Evolutionary conservation across 2,888 invertebrate genomes (phyloP).

Genomic region (Stomorhina lunata): DNA sequence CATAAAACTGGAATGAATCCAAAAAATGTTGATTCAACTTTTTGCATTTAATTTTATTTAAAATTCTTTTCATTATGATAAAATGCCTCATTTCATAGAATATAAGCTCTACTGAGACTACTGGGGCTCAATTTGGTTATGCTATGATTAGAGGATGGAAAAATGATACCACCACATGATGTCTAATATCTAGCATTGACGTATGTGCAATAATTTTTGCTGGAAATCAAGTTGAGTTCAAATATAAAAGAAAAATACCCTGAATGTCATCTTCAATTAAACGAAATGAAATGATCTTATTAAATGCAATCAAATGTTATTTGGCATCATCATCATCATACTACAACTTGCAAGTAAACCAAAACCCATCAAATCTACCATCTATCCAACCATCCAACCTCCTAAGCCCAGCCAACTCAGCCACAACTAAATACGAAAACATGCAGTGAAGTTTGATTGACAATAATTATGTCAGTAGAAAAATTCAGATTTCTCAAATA

Average conservation of each 20-base stretch:
- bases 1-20: slow-evolving; percentile 57
- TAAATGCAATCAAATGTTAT: slow-evolving; percentile 53
- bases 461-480: slow-evolving; percentile 55
- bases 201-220: not conserved
- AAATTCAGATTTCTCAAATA: slow-evolving; percentile 28
- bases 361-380: slow-evolving; percentile 7
- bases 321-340: slow-evolving; percentile 42
- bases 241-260: not conserved
- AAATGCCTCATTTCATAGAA: slow-evolving; percentile 19
- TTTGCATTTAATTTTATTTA: slow-evolving; percentile 40
- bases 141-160: too few relatives aligned
- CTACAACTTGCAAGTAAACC: too few relatives aligned
- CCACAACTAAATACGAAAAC: not conserved
- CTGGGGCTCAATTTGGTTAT: not conserved
- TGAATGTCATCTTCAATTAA: slow-evolving; percentile 60
- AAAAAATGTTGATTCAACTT: slow-evolving; percentile 40
- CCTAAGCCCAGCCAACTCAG: not conserved
- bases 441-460: slow-evolving; percentile 48
- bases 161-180: not conserved
- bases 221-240: slow-evolving; percentile 18
- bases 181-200: not conserved
- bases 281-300: slow-evolving; percentile 60
- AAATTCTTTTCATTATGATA: not conserved
- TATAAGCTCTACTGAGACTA: slow-evolving; percentile 12
- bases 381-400: not conserved